Evolutionary conservation across 2,888 invertebrate genomes (phyloP), one percentile per base, ranked within the genome.

Genomic region (Sthenelais limicola): DNA sequence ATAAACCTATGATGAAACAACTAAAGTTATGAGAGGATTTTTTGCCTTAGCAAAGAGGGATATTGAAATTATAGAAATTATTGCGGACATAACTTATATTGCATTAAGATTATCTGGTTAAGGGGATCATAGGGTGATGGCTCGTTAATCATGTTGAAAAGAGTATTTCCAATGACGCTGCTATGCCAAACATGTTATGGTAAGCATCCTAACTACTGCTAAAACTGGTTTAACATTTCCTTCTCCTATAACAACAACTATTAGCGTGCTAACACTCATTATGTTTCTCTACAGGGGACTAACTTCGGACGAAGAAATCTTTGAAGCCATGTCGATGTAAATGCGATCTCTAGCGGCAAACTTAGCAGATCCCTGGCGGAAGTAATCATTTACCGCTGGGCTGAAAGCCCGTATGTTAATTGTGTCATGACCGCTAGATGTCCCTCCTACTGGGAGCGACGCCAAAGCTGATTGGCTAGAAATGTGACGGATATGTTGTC

Each of bases 371-470:
- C 18, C 56, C 56, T 33, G 32, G 56, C 56, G 56, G 56, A 56
- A 56, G 56, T 56, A 56, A 56, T 56, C 56, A 56, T 33, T 56
- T 56, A 56, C 56, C 56, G 56, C 56, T 56, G 56, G 32, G 56
- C 56, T 33, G 32, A 56, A 56, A 56, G 56, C 56, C 56, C 56
- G 56, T 32, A 56, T 56, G 56, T 56, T 56, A 56, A 56, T 56
- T 56, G 56, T 56, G 56, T 32, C 56, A 32, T 56, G 56, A 56
- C 56, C 56, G 56, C 56, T 56, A 56, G 56, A 56, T 56, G 56
- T 56, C 56, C 33, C 56, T 56, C 56, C 56, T 15, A 56, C 56
- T 56, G 56, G 18, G 56, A 56, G 56, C 32, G 56, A 56, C 56
- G 56, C 56, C 56, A 32, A 15, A 12, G 21, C 21, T 56, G 56